Evolutionary conservation across 2,888 invertebrate genomes (phyloP), one percentile per base, ranked within the genome.

Genomic region (Chrysina gloriosa): DNA sequence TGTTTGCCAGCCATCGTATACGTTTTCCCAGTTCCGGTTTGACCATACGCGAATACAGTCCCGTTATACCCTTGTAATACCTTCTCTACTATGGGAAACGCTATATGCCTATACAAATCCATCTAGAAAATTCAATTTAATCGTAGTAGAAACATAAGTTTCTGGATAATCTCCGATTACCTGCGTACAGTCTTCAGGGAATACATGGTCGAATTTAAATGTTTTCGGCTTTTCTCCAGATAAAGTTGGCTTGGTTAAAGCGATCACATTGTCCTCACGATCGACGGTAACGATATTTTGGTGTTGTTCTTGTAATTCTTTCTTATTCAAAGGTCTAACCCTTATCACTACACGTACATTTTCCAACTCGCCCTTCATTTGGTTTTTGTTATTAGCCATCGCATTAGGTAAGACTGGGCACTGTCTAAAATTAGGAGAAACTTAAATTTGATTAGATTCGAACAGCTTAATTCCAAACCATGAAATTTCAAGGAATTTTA

Each of bases 11-110:
- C 95, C 98, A 99, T 98, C 0, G 99, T 99, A 83, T 93, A 98
- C 0, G 99, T 99, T 85, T 99, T 99, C 5, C 99, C 99, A 0
- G 98, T 99, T 14, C 99, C 98, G 0, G 95, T 95, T 85, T 95
- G 95, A 0, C 95, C 95, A 78, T 95, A 95, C 0, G 95, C 95
- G 81, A 95, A 90, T 74, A 95, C 94, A 0, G 92, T 93, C 71
- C 98, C 98, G 85, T 99, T 99, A 84, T 97, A 99, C 0, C 98
- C 98, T 77, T 93, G 93, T 5, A 99, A 86, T 1, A 98, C 97
- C 83, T 97, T 96, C 72, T 98, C 96, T 2, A 99, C 96, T 73
- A 99, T 97, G 0, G 98, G 98, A 61, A 96, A 89, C 0, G 98
- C 98, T 0, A 97, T 95, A 79, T 96, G 92, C 75, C 98, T 94